These are phyloP conservation scores for Motacilla tschutschensis DNA, from an alignment of 2,113 vertebrate genomes.

Conservation along the genomic window DNA sequence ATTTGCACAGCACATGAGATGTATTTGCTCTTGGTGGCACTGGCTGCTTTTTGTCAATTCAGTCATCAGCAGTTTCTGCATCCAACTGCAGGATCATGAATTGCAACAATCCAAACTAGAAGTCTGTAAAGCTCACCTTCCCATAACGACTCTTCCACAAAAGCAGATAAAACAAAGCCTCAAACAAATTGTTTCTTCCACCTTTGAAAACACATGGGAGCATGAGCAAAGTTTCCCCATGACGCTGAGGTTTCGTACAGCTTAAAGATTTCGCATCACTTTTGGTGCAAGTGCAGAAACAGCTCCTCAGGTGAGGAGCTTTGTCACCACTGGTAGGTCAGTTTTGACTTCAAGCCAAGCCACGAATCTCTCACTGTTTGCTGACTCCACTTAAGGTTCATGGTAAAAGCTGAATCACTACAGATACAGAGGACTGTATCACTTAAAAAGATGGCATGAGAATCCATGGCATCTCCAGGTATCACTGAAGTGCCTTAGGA, in stretches of 20 bases:
- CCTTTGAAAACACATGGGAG: neutral
- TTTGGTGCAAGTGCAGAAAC: neutral
- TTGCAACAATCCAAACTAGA: neutral
- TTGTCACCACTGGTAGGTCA: neutral
- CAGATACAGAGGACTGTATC: neutral
- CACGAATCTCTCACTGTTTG: neutral
- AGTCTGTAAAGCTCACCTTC: neutral
- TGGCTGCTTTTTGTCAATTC: neutral
- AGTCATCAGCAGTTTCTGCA: neutral
- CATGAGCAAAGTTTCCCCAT: neutral
- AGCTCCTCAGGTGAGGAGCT: neutral
- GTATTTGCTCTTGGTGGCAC: neutral
- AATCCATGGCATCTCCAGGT: neutral
- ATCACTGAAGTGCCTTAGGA: neutral
- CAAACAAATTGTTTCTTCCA: neutral
- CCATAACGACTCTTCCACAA: neutral
- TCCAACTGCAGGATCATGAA: neutral
- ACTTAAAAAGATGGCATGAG: neutral
- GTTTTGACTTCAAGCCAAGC: neutral
- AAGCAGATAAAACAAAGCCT: neutral
- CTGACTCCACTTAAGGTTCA: neutral
- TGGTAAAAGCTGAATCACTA: neutral
- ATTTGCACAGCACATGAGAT: rapidly evolving
- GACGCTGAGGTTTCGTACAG: rapidly evolving
- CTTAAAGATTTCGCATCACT: neutral